A percentile compares a stretch with the other conserved stretches of the same genome.
These are phyloP conservation scores for Solen grandis DNA, from an alignment of 1,140 invertebrate genomes.

Conservation along the genomic window DNA sequence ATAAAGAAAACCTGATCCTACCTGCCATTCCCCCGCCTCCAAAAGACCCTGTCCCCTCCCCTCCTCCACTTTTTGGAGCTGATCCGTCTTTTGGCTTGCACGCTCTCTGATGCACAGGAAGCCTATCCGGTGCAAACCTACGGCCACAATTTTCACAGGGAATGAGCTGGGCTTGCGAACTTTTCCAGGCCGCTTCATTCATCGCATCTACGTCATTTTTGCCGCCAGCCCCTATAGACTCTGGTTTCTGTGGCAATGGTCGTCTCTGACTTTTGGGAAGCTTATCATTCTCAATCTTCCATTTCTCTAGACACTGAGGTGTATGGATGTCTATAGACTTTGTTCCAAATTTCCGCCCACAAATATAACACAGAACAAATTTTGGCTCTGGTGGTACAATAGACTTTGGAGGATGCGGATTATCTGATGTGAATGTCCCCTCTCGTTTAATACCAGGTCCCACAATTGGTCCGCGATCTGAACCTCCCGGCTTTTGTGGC, in stretches of 20 bases:
- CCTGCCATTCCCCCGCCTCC: slow-evolving; percentile 6
- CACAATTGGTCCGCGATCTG: neutral
- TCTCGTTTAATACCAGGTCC: slow-evolving; percentile 43
- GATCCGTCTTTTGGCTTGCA: slow-evolving; percentile 81
- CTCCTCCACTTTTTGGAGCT: slow-evolving; percentile 3
- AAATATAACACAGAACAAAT: slow-evolving; percentile 81
- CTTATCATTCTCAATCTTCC: slow-evolving; percentile 86
- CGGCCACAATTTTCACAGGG: slow-evolving; percentile 86
- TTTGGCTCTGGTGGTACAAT: slow-evolving; percentile 63
- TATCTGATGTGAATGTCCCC: slow-evolving; percentile 62
- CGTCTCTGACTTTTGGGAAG: slow-evolving; percentile 84
- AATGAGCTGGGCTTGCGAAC: slow-evolving; percentile 83
- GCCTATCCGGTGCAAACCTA: slow-evolving; percentile 87
- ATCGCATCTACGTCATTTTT: slow-evolving; percentile 71
- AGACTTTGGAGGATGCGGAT: slow-evolving; percentile 38
- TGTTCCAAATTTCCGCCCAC: slow-evolving; percentile 78
- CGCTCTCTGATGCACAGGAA: slow-evolving; percentile 85
- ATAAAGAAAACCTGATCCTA: too few relatives aligned
- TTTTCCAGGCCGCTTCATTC: slow-evolving; percentile 78
- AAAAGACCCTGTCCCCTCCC: slow-evolving; percentile 1
- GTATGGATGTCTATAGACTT: slow-evolving; percentile 87
- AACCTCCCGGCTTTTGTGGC: neutral
- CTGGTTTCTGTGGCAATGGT: slow-evolving; percentile 84
- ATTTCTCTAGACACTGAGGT: slow-evolving; percentile 89
- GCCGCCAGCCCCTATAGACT: slow-evolving; percentile 57